These are phyloP conservation scores for Corbicula japonica DNA, from an alignment of 2,888 invertebrate species.

Conservation along the genomic window DNA sequence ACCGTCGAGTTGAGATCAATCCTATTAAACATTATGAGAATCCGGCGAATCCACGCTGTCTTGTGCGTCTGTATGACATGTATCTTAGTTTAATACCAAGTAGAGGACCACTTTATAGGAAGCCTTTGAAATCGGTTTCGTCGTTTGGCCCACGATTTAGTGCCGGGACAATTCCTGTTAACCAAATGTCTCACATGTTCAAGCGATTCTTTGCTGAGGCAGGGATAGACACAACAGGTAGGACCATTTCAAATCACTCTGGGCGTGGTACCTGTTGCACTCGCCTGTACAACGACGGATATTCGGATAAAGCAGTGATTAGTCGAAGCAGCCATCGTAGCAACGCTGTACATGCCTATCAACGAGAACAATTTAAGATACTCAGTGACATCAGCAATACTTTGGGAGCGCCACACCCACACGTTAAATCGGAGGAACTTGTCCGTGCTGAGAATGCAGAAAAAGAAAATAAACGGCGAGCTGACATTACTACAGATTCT, in stretches of 20 bases:
- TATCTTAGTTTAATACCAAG: slow-evolving; percentile 15
- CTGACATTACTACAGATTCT: too few relatives aligned
- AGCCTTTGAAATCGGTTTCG: slow-evolving; percentile 3
- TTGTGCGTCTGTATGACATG: neutral
- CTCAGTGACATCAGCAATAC: too few relatives aligned
- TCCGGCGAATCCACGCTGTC: neutral
- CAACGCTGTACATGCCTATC: too few relatives aligned
- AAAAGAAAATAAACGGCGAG: too few relatives aligned
- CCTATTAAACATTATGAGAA: slow-evolving; percentile 9
- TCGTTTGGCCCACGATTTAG: slow-evolving; percentile 1
- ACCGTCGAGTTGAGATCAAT: neutral
- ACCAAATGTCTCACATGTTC: slow-evolving; percentile 22
- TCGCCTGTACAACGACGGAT: neutral
- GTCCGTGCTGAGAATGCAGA: too few relatives aligned
- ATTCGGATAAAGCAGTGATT: too few relatives aligned
- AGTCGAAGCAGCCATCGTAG: too few relatives aligned
- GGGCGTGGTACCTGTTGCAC: slow-evolving; percentile 15
- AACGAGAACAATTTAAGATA: too few relatives aligned
- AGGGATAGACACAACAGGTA: slow-evolving; percentile 3
- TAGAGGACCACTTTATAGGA: slow-evolving; percentile 1
- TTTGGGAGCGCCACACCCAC: too few relatives aligned
- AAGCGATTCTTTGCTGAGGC: slow-evolving; percentile 11
- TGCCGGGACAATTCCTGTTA: slow-evolving; percentile 22
- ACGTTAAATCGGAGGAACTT: too few relatives aligned
- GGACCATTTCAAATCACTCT: slow-evolving; percentile 16